Percentiles rank a stretch among this genome's conserved stretches.
Conservation (phyloP, 2,888 invertebrate genomes). For the Caradrina clavipalpis region DNA sequence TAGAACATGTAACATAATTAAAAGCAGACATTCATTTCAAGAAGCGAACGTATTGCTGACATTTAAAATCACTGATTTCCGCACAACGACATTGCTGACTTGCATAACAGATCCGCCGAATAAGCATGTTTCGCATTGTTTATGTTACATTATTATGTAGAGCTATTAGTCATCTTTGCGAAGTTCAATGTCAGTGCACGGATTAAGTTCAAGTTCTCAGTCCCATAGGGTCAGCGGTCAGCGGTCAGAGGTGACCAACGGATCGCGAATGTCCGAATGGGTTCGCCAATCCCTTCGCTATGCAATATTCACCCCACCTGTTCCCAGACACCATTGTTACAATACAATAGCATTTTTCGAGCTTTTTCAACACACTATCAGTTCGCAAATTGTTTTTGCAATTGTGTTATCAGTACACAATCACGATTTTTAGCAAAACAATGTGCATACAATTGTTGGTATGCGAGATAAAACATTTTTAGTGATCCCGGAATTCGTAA, state of each 20-base stretch:
- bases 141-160: conserved; percentile 36
- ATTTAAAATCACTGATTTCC: conserved; percentile 8
- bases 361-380: conserved; percentile 59
- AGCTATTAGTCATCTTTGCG: conserved; percentile 53
- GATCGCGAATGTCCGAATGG: conserved; percentile 71
- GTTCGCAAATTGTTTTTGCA: conserved; percentile 40
- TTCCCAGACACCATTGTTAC: conserved; percentile 61
- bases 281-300: conserved; percentile 64
- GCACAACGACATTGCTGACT: conserved; percentile 20
- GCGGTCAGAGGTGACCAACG: conserved; percentile 89
- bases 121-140: conserved; percentile 39
- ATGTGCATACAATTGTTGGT: conserved; percentile 56
- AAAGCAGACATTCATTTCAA: conserved; percentile 1
- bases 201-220: conserved; percentile 84
- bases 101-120: conserved; percentile 24
- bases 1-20: not conserved
- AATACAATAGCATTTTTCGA: conserved; percentile 59
- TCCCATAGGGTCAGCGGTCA: conserved; percentile 87
- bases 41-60: conserved; percentile 21
- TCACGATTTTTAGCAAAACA: conserved; percentile 42
- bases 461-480: conserved; percentile 65
- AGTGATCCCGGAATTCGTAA: conserved; percentile 49
- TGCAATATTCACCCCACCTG: conserved; percentile 73
- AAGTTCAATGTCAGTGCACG: conserved; percentile 76
- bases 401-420: conserved; percentile 44